phyloP scores from a whole-genome alignment of 2,797 vertebrate genomes.

The Pipistrellus kuhlii region DNA sequence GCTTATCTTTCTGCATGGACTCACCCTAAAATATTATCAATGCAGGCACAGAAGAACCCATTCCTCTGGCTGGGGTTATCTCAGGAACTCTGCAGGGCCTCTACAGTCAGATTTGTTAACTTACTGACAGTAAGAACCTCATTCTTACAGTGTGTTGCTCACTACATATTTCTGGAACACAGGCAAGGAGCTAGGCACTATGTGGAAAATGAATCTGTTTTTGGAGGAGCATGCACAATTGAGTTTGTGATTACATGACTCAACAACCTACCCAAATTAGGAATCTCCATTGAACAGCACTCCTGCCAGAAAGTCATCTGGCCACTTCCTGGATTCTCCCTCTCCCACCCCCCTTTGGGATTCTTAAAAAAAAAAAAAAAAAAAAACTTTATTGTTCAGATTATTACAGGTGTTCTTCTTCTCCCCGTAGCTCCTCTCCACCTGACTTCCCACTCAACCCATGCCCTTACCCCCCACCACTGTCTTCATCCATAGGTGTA shows the following conservation, averaged over 20 bases:
- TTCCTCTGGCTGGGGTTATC: neutral
- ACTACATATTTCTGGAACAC: neutral
- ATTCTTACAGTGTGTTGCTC: neutral
- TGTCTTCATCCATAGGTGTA: too few species aligned
- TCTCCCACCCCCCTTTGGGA: too few species aligned
- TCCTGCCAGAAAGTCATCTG: neutral
- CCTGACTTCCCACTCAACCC: too few species aligned
- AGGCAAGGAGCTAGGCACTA: neutral
- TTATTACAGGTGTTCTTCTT: too few species aligned
- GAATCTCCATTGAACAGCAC: neutral
- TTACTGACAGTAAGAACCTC: neutral
- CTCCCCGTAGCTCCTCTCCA: too few species aligned
- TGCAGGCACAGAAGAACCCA: neutral
- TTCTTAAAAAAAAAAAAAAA: too few species aligned
- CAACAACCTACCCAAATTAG: neutral
- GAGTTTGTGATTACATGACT: neutral
- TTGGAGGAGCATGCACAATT: neutral
- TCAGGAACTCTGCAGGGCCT: neutral
- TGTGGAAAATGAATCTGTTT: neutral
- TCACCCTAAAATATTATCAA: neutral
- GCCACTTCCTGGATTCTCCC: neutral
- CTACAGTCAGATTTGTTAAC: neutral
- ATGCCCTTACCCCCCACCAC: too few species aligned
- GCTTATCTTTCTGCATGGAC: neutral
- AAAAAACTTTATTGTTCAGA: too few species aligned